Conservation (phyloP, 2,797 vertebrate species). For the Pipistrellus kuhlii region DNA sequence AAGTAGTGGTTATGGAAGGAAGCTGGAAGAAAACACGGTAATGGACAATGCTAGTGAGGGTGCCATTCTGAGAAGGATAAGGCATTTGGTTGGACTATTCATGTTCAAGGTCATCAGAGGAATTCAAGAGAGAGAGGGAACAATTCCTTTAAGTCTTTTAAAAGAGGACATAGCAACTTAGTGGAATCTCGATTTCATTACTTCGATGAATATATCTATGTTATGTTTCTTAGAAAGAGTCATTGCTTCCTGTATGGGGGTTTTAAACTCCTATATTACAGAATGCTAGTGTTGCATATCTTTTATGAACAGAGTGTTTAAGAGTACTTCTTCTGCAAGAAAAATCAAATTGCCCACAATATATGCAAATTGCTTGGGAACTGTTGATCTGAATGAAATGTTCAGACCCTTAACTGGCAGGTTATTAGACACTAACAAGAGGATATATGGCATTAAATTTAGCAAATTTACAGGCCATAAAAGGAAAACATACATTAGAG, state of each 20-base stretch:
- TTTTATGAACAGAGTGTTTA: constrained; percentile 64
- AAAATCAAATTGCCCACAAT: constrained; percentile 69
- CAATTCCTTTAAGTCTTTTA: neutral
- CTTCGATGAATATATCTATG: neutral
- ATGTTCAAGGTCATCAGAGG: constrained; percentile 21
- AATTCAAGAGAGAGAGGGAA: neutral
- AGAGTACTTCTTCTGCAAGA: constrained; percentile 32
- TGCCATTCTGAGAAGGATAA: neutral
- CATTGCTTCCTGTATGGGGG: neutral
- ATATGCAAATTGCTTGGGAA: constrained; percentile 64
- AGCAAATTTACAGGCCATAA: constrained; percentile 43
- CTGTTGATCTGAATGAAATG: constrained; percentile 69
- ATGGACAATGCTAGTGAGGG: neutral
- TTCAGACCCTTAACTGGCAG: constrained; percentile 56
- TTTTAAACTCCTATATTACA: constrained; percentile 40
- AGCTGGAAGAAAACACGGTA: neutral
- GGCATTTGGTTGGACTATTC: neutral
- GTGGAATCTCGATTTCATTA: constrained; percentile 39
- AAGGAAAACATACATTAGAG: constrained; percentile 49
- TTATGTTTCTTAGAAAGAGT: constrained; percentile 56
- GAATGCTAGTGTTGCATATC: neutral
- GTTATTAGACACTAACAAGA: constrained; percentile 62
- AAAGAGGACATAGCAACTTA: neutral
- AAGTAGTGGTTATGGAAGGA: neutral
- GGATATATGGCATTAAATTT: constrained; percentile 31